A percentile compares a stretch with the other conserved stretches of the same genome.
Conservation (phyloP, 2,888 invertebrate genomes). For the Oxycera nigricornis region DNA sequence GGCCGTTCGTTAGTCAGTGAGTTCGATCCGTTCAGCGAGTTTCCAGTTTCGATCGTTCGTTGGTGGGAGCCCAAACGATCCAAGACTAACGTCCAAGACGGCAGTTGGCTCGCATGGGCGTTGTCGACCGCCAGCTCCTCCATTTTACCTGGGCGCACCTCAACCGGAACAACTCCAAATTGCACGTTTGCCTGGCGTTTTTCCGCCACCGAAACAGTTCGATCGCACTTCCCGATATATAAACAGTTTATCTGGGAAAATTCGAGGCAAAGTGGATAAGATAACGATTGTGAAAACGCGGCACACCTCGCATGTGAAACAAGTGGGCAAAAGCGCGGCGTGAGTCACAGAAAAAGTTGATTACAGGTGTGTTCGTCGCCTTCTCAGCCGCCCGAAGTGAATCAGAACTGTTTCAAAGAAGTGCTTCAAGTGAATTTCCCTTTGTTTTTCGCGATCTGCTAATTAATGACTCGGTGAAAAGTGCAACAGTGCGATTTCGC, state of each 20-base stretch:
- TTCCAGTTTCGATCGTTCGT: neutral
- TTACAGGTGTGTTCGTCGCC: conserved; percentile 18
- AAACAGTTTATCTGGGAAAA: neutral
- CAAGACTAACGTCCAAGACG: neutral
- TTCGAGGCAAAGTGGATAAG: conserved; percentile 26
- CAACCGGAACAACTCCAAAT: neutral
- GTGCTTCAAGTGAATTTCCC: neutral
- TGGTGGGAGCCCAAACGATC: neutral
- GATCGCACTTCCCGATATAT: conserved; percentile 4
- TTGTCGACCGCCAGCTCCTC: neutral
- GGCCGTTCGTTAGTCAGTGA: neutral
- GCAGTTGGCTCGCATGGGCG: neutral
- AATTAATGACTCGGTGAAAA: neutral
- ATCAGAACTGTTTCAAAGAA: neutral
- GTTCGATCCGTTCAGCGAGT: neutral
- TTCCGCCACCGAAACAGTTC: conserved; percentile 6
- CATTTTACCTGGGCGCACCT: neutral
- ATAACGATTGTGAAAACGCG: conserved; percentile 22
- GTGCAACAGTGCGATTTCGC: neutral
- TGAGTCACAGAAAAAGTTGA: conserved; percentile 4
- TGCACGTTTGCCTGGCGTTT: neutral
- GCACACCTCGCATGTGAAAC: neutral
- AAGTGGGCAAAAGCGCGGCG: neutral
- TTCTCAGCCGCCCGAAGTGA: neutral
- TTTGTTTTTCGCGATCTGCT: neutral